These are phyloP conservation scores for Halcyon senegalensis DNA, from an alignment of 2,113 vertebrate species.

Conservation along the genomic window DNA sequence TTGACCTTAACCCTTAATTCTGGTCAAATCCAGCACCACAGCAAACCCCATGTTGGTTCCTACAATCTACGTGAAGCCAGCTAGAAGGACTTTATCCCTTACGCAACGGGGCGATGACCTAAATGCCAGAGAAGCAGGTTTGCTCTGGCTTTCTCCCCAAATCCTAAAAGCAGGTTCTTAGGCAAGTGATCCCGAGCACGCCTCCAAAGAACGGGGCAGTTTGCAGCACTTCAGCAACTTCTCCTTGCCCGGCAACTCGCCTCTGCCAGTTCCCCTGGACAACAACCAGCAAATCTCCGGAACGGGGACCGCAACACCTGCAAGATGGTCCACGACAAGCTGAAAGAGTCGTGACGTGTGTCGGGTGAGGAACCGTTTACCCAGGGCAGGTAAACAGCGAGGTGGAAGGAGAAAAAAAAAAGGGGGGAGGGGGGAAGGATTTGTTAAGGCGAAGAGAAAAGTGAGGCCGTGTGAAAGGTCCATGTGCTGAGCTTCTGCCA, in stretches of 20 bases:
- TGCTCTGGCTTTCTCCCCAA: background rate
- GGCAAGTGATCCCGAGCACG: background rate
- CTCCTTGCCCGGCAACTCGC: background rate
- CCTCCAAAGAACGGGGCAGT: background rate
- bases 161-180: background rate
- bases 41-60: background rate
- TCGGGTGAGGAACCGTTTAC: no score
- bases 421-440: background rate
- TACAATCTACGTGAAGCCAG: background rate
- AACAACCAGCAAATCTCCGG: background rate
- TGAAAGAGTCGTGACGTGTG: no score
- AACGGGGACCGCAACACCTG: no score
- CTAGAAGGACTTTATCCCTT: constrained; percentile 35
- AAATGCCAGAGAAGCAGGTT: background rate
- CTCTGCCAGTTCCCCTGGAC: background rate
- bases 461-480: background rate
- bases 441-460: background rate
- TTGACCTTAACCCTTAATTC: background rate
- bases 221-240: background rate
- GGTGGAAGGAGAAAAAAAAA: background rate
- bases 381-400: no score
- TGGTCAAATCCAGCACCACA: background rate
- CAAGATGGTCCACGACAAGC: no score
- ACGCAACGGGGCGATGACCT: background rate
- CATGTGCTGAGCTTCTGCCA: background rate